These are phyloP conservation scores for Cephus cinctus DNA, from an alignment of 1,140 invertebrate genomes.

Conservation along the genomic window DNA sequence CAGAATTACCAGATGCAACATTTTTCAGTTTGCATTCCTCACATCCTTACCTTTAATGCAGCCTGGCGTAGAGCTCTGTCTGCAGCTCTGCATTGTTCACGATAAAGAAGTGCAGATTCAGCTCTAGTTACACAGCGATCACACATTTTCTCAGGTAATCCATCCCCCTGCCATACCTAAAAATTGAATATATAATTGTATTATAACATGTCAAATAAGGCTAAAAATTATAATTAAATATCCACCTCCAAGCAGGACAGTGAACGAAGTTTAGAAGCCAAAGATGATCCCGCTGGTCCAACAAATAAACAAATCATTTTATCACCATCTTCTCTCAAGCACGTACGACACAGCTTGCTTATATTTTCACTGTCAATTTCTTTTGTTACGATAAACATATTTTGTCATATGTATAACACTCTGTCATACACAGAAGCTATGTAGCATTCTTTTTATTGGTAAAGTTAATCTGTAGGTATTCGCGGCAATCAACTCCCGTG, in stretches of 20 bases:
- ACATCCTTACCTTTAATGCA: constrained; percentile 43
- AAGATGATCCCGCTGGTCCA: constrained; percentile 48
- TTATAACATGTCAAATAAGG: constrained; percentile 7
- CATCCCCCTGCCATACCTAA: constrained; percentile 52
- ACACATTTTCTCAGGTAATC: constrained; percentile 52
- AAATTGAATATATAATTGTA: neutral
- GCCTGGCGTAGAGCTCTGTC: constrained; percentile 51
- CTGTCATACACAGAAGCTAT: too few relatives aligned
- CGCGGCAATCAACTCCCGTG: too few relatives aligned
- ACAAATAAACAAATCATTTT: constrained; percentile 54
- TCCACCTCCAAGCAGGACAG: constrained; percentile 49
- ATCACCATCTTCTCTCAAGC: constrained; percentile 50
- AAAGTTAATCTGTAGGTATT: too few relatives aligned
- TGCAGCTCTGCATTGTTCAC: constrained; percentile 52
- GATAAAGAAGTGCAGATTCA: constrained; percentile 50
- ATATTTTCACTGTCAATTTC: constrained; percentile 54
- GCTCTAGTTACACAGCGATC: constrained; percentile 50
- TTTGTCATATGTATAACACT: too few relatives aligned
- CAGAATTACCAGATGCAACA: too few relatives aligned
- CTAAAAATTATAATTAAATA: neutral
- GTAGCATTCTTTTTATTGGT: too few relatives aligned
- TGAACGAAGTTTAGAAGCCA: constrained; percentile 50
- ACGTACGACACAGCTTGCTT: constrained; percentile 49
- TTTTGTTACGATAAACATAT: constrained; percentile 53
- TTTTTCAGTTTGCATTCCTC: too few relatives aligned